Base-by-base conservation (phyloP, 2,797 vertebrate genomes). In the Brachyrhaphis roseni region DNA sequence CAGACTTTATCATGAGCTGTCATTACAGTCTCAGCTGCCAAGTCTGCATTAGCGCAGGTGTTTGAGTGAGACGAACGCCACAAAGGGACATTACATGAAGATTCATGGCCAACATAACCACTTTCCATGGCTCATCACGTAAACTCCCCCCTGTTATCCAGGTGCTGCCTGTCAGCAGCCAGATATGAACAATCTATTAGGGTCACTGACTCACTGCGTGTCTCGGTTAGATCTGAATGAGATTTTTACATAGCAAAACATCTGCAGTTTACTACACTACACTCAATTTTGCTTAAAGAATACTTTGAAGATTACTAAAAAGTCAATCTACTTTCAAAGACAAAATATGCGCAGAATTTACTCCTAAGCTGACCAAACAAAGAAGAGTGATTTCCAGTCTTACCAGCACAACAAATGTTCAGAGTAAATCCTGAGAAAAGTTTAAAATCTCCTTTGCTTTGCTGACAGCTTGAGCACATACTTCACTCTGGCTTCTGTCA, bases 31-130 rank as follows among this genome's bases (percentile, higher is more conserved):
- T 86, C 77, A 45, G 45, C 64, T 5, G 88, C 84, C 86, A 82
- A 74, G 83, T 89, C 86, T 88, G 88, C 85, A 81, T 8, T 78
- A 86, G 89, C 47, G 2, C 93, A 94, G 92, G 87, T 92, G 92
- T 91, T 85, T 28, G 72, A 78, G 68, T 74, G 77, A 80, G n/a
- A 77, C 47, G 8, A 85, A 80, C 34, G 41, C 86, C 89, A 88
- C 86, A 84, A 84, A 74, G 76, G 77, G 36, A 84, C 80, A 76
- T 86, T 80, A 85, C 46, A 55, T 64, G 64, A 76, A 88, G 78
- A 93, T 84, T 90, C 89, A 92, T 87, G 75, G 8, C 75, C 5
- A 76, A 34, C 45, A 77, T 23, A 79, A 75, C 76, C 15, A 10
- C 79, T 83, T 85, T 86, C 77, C 83, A 66, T 84, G 84, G 80